These are phyloP conservation scores for Brachylomia viminalis DNA, from an alignment of 2,888 invertebrate genomes.

Conservation along the genomic window DNA sequence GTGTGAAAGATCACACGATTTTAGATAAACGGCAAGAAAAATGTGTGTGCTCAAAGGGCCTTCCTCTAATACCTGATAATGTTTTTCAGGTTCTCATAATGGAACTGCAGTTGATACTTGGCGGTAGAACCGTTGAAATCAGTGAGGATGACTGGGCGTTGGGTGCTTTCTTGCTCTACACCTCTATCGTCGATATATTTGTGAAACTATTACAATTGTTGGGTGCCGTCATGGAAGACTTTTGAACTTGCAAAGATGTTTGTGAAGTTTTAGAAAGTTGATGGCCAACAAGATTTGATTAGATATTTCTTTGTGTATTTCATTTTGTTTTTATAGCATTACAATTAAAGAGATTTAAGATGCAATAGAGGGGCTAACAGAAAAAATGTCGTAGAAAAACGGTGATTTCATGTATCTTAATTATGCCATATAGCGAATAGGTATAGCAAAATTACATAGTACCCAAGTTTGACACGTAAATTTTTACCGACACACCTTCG, in stretches of 20 bases:
- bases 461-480: too few relatives aligned
- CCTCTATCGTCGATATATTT: slow-evolving; percentile 76
- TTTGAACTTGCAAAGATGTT: not conserved
- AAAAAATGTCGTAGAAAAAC: too few relatives aligned
- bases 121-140: slow-evolving; percentile 74
- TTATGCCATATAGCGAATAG: too few relatives aligned
- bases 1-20: too few relatives aligned
- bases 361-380: not conserved
- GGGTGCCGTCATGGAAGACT: slow-evolving; percentile 48
- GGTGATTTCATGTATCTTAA: too few relatives aligned
- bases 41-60: too few relatives aligned
- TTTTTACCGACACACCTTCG: too few relatives aligned
- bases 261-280: not conserved
- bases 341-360: not conserved
- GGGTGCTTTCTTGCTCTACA: slow-evolving; percentile 76
- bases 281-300: not conserved
- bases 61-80: not conserved
- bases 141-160: slow-evolving; percentile 74
- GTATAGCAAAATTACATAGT: too few relatives aligned
- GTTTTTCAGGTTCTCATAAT: slow-evolving; percentile 74
- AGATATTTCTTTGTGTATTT: not conserved
- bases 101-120: slow-evolving; percentile 79
- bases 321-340: not conserved
- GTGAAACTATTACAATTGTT: slow-evolving; percentile 73
- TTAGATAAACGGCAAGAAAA: too few relatives aligned